These are phyloP conservation scores for Poicephalus gulielmi DNA, from an alignment of 2,113 vertebrate species.

Conservation along the genomic window DNA sequence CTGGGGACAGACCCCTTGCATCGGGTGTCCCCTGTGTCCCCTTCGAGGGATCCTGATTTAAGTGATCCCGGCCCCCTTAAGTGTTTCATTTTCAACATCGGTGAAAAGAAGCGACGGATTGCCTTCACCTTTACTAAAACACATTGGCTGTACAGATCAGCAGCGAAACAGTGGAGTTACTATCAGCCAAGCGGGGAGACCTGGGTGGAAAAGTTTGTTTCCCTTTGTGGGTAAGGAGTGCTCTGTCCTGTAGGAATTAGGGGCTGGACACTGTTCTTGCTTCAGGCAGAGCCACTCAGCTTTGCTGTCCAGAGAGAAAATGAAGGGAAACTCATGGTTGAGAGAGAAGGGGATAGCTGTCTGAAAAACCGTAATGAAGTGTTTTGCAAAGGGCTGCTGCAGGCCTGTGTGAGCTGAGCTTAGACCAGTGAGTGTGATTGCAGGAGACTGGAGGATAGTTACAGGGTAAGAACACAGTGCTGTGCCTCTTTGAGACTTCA, in stretches of 20 bases:
- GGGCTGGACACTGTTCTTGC: not conserved
- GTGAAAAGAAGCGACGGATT: not conserved
- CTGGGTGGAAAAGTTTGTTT: not conserved
- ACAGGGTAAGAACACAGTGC: not conserved
- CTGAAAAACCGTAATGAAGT: not conserved
- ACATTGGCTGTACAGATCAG: not conserved
- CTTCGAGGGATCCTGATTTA: not conserved
- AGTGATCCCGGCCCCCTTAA: not conserved
- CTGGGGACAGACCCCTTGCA: not conserved
- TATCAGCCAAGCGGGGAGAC: not conserved
- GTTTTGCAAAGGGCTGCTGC: not conserved
- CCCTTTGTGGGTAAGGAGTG: not conserved
- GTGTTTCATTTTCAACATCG: rapidly evolving
- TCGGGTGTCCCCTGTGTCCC: too few relatives aligned
- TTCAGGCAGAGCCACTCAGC: not conserved
- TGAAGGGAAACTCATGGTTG: not conserved
- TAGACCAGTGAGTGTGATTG: not conserved
- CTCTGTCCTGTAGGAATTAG: not conserved
- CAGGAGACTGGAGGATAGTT: not conserved
- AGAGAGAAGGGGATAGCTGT: not conserved
- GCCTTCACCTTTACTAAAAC: not conserved
- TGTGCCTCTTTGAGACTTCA: not conserved
- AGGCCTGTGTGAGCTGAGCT: not conserved
- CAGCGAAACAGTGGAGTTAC: too few relatives aligned
- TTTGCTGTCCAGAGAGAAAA: not conserved